phyloP scores from a whole-genome alignment of 2,888 invertebrate genomes.

The Salpingus planirostris region DNA sequence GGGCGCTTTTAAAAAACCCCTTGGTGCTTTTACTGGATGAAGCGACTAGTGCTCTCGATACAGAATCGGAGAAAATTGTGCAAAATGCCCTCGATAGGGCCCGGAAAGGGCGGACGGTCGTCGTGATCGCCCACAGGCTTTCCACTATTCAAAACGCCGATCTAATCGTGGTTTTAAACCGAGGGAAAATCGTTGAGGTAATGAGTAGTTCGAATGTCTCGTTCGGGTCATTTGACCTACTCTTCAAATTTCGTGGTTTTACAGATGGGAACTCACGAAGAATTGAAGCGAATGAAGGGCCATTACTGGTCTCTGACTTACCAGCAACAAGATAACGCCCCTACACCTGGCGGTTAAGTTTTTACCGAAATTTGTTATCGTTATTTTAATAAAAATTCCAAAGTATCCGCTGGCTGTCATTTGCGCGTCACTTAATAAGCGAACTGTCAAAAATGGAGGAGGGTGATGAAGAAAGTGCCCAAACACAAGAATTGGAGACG shows the following conservation, averaged over 20 bases:
- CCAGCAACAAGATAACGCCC: constrained; percentile 37
- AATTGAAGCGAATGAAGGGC: constrained; percentile 67
- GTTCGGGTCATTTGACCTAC: no score
- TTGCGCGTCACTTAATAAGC: no score
- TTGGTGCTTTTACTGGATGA: constrained; percentile 84
- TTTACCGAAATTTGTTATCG: no score
- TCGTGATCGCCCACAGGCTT: constrained; percentile 92
- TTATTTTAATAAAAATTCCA: no score
- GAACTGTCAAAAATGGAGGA: no score
- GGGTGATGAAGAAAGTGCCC: no score
- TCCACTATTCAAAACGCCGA: constrained; percentile 90
- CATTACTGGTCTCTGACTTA: constrained; percentile 78
- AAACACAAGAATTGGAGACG: no score
- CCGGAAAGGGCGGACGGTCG: constrained; percentile 74
- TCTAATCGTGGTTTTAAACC: constrained; percentile 79
- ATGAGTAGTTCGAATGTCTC: no score
- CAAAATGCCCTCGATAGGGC: constrained; percentile 82
- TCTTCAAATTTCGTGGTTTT: no score
- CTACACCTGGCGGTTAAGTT: no score
- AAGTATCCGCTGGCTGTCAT: no score
- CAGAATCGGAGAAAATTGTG: constrained; percentile 84
- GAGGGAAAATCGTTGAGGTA: constrained; percentile 78
- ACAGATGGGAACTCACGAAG: constrained; percentile 78
- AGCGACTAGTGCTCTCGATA: constrained; percentile 92
- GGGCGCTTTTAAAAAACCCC: constrained; percentile 88